Evolutionary conservation across 1,140 invertebrate species (phyloP), one percentile per base, ranked within the genome.

Genomic region (Polypedilum pembai): DNA sequence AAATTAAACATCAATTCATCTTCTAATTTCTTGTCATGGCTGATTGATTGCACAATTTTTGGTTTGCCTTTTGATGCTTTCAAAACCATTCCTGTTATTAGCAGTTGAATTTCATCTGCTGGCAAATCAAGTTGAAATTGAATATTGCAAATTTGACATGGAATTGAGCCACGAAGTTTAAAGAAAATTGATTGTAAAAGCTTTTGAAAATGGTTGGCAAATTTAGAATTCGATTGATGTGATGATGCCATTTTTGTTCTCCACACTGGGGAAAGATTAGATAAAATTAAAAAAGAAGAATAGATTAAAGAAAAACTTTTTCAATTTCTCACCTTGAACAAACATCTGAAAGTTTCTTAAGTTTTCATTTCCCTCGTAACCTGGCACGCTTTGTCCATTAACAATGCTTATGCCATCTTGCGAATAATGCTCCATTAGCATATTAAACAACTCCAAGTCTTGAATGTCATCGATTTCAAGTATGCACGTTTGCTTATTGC

Each of bases 61-160:
- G 8, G 12, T 73, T 73, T 75, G 10, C 8, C 8, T 73, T 79
- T 8, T 78, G 77, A 73, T 79, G 79, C 0, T 78, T 74, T 75
- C 77, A 91, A 82, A 15, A 89, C 89, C 88, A 91, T 91, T 66
- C 90, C 90, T 73, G 83, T 83, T 80, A 87, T 89, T 82, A 90
- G 88, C 63, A 98, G 83, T 82, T 97, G 95, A 76, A 98, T 89
- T 84, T 97, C 94, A 81, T 98, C 94, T 84, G 95, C 93, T 0
- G 93, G 92, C 75, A 94, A 82, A 77, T 92, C 91, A 5, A 95
- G 85, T 78, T 88, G 85, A 80, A 95, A 94, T 76, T 88, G 87
- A 20, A 96, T 79, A 81, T 92, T 89, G 77, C 89, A 90, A 10
- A 96, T 82, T 74, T 91, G 90, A 82, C 93, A 95, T 0, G 94